These are phyloP conservation scores for Remorina albescens DNA, from an alignment of 2,797 vertebrate genomes.

Conservation along the genomic window DNA sequence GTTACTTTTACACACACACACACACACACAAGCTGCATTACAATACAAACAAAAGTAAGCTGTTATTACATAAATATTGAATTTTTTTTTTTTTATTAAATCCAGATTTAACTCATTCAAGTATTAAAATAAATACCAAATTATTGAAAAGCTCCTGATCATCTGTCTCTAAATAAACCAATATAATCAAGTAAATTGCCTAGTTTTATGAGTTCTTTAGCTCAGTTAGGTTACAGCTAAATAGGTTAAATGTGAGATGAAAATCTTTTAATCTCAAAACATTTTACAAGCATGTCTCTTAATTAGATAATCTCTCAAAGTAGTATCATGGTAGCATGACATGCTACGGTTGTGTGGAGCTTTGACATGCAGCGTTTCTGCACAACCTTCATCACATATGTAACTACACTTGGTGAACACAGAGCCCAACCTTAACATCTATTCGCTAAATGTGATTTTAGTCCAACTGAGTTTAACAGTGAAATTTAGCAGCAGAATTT, in stretches of 20 bases:
- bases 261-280: not conserved
- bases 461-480: conserved; percentile 29
- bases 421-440: not conserved
- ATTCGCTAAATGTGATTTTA: conserved; percentile 29
- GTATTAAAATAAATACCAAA: too few relatives aligned
- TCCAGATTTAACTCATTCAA: too few relatives aligned
- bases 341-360: not conserved
- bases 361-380: not conserved
- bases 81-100: too few relatives aligned
- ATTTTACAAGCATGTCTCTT: not conserved
- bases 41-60: not conserved
- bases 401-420: not conserved
- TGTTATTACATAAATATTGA: not conserved
- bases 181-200: not conserved
- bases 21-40: not conserved
- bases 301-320: not conserved
- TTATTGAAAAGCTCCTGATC: not conserved
- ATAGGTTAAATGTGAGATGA: not conserved
- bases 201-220: not conserved
- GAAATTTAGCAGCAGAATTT: conserved; percentile 42
- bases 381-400: not conserved
- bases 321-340: not conserved
- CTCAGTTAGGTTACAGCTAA: not conserved
- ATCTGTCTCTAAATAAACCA: not conserved
- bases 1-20: not conserved